phyloP scores from a whole-genome alignment of 2,888 invertebrate species.

The Palloptera scutellata region DNA sequence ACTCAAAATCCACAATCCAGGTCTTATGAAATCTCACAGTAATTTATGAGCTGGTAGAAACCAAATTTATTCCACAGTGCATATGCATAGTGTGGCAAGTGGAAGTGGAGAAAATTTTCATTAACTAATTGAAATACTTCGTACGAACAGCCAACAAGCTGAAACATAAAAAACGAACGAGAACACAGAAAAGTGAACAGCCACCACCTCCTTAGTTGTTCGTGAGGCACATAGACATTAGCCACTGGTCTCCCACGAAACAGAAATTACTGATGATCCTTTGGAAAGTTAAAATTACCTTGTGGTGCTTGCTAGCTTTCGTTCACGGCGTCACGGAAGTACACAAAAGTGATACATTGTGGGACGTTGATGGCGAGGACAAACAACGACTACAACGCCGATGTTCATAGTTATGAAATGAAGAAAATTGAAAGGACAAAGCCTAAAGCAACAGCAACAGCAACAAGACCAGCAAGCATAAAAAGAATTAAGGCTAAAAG shows the following conservation, averaged over 20 bases:
- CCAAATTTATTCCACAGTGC: neutral
- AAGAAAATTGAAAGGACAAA: conserved; percentile 21
- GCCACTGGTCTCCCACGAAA: too few species aligned
- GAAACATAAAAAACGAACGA: conserved; percentile 8
- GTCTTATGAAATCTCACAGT: too few species aligned
- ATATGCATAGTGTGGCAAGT: conserved; percentile 15
- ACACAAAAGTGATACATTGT: neutral
- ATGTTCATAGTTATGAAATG: neutral
- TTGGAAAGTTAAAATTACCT: conserved; percentile 24
- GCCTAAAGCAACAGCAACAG: conserved; percentile 25
- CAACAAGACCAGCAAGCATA: conserved; percentile 4
- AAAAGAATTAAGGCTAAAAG: conserved; percentile 23
- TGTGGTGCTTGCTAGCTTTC: conserved; percentile 1
- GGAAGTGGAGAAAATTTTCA: conserved; percentile 51
- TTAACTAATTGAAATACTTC: conserved; percentile 58
- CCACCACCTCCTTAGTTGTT: too few species aligned
- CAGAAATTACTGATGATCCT: conserved; percentile 40
- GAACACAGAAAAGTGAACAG: neutral
- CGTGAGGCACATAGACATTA: too few species aligned
- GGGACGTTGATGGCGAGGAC: neutral
- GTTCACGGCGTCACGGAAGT: neutral
- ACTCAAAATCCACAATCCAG: too few species aligned
- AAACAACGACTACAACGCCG: too few species aligned
- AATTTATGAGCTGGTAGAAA: too few species aligned
- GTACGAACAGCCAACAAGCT: conserved; percentile 6